phyloP scores from a whole-genome alignment of 2,888 invertebrate species.

The Coelopa pilipes region DNA sequence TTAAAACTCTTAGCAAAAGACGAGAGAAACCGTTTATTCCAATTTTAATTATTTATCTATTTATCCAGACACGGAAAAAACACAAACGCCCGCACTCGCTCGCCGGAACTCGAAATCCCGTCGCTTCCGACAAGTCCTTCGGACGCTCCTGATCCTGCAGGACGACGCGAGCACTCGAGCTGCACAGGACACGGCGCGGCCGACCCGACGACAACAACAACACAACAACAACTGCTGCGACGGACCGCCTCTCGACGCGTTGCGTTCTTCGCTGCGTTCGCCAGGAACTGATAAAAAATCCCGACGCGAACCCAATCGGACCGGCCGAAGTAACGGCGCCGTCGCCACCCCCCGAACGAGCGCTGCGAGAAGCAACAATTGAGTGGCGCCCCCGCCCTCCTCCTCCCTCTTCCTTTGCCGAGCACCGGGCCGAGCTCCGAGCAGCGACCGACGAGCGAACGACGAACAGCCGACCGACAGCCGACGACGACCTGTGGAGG shows the following conservation, averaged over 20 bases:
- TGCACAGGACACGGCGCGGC: not conserved
- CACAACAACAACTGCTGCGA: constrained; percentile 2
- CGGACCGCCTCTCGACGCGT: constrained; percentile 37
- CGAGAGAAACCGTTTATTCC: too few species aligned
- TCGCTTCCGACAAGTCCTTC: too few species aligned
- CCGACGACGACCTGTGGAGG: constrained; percentile 23
- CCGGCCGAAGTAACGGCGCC: not conserved
- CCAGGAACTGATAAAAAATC: constrained; percentile 55
- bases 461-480: not conserved
- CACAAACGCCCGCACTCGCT: too few species aligned
- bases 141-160: too few species aligned
- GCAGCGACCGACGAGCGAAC: too few species aligned
- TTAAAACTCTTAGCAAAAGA: too few species aligned
- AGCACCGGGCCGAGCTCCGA: too few species aligned
- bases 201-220: too few species aligned
- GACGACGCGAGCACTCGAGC: too few species aligned
- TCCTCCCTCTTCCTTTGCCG: too few species aligned
- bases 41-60: not conserved
- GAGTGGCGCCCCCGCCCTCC: not conserved
- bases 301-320: constrained; percentile 40
- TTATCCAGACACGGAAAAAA: not conserved
- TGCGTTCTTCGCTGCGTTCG: constrained; percentile 52
- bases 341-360: not conserved
- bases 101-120: too few species aligned
- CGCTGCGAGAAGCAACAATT: constrained; percentile 31